These are phyloP conservation scores for Branchellion lobata DNA, from an alignment of 2,888 invertebrate genomes.

Conservation along the genomic window DNA sequence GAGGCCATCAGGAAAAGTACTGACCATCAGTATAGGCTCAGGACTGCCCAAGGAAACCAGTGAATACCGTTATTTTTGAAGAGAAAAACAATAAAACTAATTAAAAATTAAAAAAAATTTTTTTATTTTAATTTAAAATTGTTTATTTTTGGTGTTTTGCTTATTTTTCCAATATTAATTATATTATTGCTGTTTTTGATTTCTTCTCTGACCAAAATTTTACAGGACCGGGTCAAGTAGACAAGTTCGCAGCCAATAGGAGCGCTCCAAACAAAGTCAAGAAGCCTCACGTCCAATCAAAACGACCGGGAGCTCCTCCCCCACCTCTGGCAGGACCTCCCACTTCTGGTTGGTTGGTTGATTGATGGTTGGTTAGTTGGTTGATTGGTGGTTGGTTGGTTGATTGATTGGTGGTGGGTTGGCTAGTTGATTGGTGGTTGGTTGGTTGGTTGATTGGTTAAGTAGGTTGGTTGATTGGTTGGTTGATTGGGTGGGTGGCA, in stretches of 20 bases:
- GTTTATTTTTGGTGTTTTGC: not conserved
- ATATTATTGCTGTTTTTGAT: not conserved
- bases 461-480: no score
- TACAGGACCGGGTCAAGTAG: slow-evolving; percentile 31
- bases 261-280: not conserved
- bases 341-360: not conserved
- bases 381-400: no score
- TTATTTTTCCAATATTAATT: not conserved
- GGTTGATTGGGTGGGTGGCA: no score
- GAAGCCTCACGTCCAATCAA: not conserved
- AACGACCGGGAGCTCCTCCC: slow-evolving; percentile 12
- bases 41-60: slow-evolving; percentile 62
- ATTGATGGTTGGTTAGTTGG: no score
- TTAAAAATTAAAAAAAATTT: no score
- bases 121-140: no score
- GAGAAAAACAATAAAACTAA: no score
- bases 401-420: no score
- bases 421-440: no score
- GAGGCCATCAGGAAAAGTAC: slow-evolving; percentile 66
- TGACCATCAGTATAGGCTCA: slow-evolving; percentile 67
- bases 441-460: no score
- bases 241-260: slow-evolving; percentile 14
- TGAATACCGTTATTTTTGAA: slow-evolving; percentile 42
- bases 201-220: not conserved
- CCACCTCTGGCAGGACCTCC: slow-evolving; percentile 2